Evolutionary conservation across 2,888 invertebrate genomes (phyloP), one percentile per base, ranked within the genome.

Genomic region (Campopleginae sp.): DNA sequence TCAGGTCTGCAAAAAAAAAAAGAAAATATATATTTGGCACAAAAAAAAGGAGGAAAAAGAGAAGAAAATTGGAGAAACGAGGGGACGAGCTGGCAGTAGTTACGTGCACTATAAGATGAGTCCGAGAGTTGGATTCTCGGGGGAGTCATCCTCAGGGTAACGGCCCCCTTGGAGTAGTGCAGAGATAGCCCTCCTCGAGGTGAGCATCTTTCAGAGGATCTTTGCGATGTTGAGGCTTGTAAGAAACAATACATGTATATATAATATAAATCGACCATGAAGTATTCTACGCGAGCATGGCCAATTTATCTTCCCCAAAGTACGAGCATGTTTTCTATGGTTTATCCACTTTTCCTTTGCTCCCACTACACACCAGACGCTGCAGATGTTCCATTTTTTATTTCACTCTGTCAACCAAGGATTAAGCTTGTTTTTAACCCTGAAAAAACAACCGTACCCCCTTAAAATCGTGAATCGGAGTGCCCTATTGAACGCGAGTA

Each of bases 41-140:
- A 44, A 31, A 33, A 46, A 17, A 31, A 44, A 31, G 65, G 54
- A 46, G 8, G 31, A 51, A 66, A 38, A 66, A 58, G 65, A 58
- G 33, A 23, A 58, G 61, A 70, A 83, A 86, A 23, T 79, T 19
- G 80, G 31, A 86, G 78, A 85, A 89, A 89, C 87, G 89, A 87
- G 88, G 87, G 87, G 88, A 88, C 84, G 54, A 46, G 81, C 63
- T 77, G 51, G 27, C 65, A 87, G 89, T 92, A 90, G 91, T 92
- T 92, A 91, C 90, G 91, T 46, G n/a, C 88, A 91, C 86, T 88
- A 31, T 58, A 87, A 89, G 90, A 92, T 91, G 92, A 92, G 91
- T 90, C 91, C 89, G 91, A 91, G 92, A 92, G 92, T 92, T 91
- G 88, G 89, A 88, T 86, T 90, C 93, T 90, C 92, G 54, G 63